phyloP scores from a whole-genome alignment of 2,888 invertebrate genomes.

The Antheraea assamensis region DNA sequence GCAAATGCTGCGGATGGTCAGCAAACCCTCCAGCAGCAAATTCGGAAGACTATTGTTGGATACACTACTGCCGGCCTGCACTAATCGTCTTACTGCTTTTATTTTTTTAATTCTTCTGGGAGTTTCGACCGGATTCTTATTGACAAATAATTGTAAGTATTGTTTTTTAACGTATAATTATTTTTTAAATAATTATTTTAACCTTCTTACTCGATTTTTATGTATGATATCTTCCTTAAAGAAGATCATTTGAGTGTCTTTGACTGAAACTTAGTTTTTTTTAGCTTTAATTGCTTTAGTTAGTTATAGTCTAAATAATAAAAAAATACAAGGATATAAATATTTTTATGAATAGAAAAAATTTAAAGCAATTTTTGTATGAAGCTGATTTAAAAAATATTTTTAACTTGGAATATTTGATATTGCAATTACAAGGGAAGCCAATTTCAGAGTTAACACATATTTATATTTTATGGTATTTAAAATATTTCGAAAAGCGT shows the following conservation, averaged over 20 bases:
- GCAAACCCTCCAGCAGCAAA: constrained; percentile 64
- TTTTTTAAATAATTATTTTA: constrained; percentile 1
- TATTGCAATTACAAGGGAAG: background rate
- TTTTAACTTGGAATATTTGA: background rate
- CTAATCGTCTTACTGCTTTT: constrained; percentile 77
- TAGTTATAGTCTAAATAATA: background rate
- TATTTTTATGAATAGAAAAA: background rate
- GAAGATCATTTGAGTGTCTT: no score
- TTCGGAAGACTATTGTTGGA: constrained; percentile 79
- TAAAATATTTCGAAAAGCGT: no score
- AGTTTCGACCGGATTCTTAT: constrained; percentile 80
- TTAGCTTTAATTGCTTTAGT: background rate
- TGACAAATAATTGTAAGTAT: constrained; percentile 83
- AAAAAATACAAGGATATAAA: background rate
- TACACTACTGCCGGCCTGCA: constrained; percentile 80
- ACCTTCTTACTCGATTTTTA: background rate
- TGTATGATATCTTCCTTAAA: no score
- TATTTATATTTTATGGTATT: no score
- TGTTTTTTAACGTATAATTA: constrained; percentile 4
- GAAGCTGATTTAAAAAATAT: background rate
- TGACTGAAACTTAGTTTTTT: background rate
- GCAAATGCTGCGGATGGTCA: constrained; percentile 67
- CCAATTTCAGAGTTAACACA: background rate
- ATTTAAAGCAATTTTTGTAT: background rate
- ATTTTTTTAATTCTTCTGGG: constrained; percentile 80